Conservation (phyloP, 2,797 vertebrate genomes). For the Mormyrus hasselquistii region DNA sequence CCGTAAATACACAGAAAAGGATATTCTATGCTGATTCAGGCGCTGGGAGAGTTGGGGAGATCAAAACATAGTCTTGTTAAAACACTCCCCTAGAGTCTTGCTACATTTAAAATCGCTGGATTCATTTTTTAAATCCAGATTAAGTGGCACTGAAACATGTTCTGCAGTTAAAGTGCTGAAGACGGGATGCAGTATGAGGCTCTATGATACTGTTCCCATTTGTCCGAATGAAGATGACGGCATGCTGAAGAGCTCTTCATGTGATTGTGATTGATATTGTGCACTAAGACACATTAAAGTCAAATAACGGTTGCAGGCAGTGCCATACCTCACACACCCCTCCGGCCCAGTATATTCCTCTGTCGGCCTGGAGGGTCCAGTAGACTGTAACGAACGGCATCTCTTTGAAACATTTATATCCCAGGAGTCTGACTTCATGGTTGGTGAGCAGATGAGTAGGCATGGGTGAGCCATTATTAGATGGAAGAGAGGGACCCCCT, state of each 20-base stretch:
- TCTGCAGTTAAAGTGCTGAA: neutral
- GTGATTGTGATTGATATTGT: neutral
- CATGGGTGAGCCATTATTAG: constrained; percentile 37
- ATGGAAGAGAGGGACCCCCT: neutral
- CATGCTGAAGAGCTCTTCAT: neutral
- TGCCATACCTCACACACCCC: neutral
- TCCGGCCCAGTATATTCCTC: neutral
- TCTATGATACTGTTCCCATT: neutral
- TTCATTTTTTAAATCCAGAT: neutral
- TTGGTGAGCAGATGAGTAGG: neutral
- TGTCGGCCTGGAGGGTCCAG: constrained; percentile 6
- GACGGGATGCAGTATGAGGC: neutral
- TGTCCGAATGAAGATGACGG: neutral
- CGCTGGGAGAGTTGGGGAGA: neutral
- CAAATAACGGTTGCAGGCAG: neutral
- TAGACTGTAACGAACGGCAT: constrained; percentile 58
- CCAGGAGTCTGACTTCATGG: constrained; percentile 22
- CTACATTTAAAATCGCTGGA: neutral
- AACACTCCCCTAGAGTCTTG: neutral
- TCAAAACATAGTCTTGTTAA: neutral
- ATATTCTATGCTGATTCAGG: neutral
- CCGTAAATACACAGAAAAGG: neutral
- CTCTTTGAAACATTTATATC: constrained; percentile 61
- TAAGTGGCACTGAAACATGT: neutral
- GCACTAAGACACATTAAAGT: neutral